Base-by-base conservation (phyloP, 2,113 vertebrate species). In the Nansenia antarctica region DNA sequence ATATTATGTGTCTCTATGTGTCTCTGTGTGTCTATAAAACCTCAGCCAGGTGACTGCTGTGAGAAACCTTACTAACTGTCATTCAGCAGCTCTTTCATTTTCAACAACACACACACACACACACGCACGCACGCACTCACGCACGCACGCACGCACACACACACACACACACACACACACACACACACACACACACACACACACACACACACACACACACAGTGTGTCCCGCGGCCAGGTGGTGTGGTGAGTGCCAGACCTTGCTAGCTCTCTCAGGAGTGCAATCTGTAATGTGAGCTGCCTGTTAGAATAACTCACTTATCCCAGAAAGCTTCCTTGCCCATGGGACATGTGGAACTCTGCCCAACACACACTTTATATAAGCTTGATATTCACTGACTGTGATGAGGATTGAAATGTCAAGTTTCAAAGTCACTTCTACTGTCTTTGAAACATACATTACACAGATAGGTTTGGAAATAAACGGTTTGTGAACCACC, bases 221-320 rank as follows among this genome's bases (percentile, higher is more conserved):
- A 64, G 54, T n/a, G n/a, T n/a, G n/a, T n/a, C n/a, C n/a, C n/a
- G n/a, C n/a, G 66, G 58, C 82, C 85, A 88, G 87, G 86, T 85
- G 83, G 78, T 82, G 85, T 74, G 74, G 84, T 82, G 76, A 80
- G 76, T 74, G 79, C 85, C 82, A 84, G 76, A 81, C 81, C 81
- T 80, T 67, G 69, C 82, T 87, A 78, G 74, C 77, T 82, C 77
- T 87, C 88, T 88, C 86, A 63, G 66, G 88, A 86, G 85, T 84
- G 78, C 84, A 86, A 77, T 88, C 72, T 82, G 87, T 86, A 89
- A 90, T 76, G 82, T 61, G 87, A 90, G 76, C 86, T 84, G 83
- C 78, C 82, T 80, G 79, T 85, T 87, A 86, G 65, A 87, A 86
- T 87, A 86, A 87, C 82, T 84, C 63, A 69, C 65, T 88, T 88